phyloP scores from a whole-genome alignment of 2,888 invertebrate genomes.

The Torymus aiolomorphi region DNA sequence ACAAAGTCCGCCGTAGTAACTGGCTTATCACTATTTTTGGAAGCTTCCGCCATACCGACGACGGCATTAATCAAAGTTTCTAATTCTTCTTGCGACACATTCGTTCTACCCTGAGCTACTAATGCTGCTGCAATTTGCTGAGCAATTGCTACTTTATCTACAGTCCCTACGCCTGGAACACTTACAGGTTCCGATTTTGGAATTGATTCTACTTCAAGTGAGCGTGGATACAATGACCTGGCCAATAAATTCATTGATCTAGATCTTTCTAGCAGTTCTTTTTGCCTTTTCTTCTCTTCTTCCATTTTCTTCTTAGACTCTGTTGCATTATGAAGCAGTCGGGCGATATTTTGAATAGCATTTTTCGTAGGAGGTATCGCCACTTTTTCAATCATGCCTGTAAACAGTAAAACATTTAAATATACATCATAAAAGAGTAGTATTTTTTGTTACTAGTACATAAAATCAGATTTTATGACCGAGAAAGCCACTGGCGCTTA shows the following conservation, averaged over 20 bases:
- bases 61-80: constrained; percentile 88
- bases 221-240: constrained; percentile 64
- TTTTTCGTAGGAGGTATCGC: constrained; percentile 85
- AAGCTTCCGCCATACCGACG: constrained; percentile 82
- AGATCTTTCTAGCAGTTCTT: constrained; percentile 67
- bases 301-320: constrained; percentile 76
- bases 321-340: constrained; percentile 82
- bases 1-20: constrained; percentile 78
- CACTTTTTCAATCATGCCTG: constrained; percentile 80
- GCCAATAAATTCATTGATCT: constrained; percentile 62
- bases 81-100: constrained; percentile 87
- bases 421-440: not conserved
- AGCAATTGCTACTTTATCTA: constrained; percentile 88
- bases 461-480: not conserved
- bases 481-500: no score
- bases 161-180: constrained; percentile 84
- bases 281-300: constrained; percentile 68
- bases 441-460: no score
- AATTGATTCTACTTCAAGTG: constrained; percentile 61
- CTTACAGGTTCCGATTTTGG: constrained; percentile 77
- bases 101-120: constrained; percentile 87
- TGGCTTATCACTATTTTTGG: constrained; percentile 77
- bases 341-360: constrained; percentile 86
- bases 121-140: constrained; percentile 88
- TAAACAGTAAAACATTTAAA: constrained; percentile 65